Evolutionary conservation across 2,888 invertebrate genomes (phyloP).

Genomic region (Eilema depressum): DNA sequence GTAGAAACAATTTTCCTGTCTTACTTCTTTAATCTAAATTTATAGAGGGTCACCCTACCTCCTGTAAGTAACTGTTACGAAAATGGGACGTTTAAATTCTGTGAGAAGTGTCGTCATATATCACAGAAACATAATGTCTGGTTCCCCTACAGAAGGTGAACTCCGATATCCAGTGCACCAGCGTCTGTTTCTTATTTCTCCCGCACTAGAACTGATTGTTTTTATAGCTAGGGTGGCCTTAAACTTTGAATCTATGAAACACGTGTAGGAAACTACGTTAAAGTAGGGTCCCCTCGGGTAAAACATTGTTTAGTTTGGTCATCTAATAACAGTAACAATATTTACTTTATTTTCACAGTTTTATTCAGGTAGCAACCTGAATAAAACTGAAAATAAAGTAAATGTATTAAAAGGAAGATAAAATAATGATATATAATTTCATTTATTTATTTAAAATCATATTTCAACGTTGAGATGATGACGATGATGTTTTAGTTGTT

Average conservation of each 20-base stretch:
- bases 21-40: conserved; percentile 77
- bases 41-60: conserved; percentile 79
- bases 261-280: conserved; percentile 66
- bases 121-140: conserved; percentile 80
- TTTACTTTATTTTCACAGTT: conserved; percentile 38
- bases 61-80: conserved; percentile 79
- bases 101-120: conserved; percentile 81
- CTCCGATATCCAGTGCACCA: conserved; percentile 64
- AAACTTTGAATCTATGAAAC: conserved; percentile 76
- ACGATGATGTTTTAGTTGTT: too few species aligned
- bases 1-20: conserved; percentile 72
- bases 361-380: conserved; percentile 28
- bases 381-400: too few species aligned
- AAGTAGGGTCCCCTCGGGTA: conserved; percentile 37
- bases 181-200: conserved; percentile 83
- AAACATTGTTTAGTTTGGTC: conserved; percentile 43
- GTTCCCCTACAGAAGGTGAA: conserved; percentile 78
- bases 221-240: conserved; percentile 73
- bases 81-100: conserved; percentile 83
- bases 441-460: too few species aligned
- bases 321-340: conserved; percentile 43
- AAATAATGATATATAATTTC: not conserved
- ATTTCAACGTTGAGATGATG: not conserved
- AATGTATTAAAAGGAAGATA: conserved; percentile 20
- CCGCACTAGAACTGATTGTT: conserved; percentile 76